These are phyloP conservation scores for Sminthopsis crassicaudata DNA, from an alignment of 2,113 vertebrate species.

Conservation along the genomic window DNA sequence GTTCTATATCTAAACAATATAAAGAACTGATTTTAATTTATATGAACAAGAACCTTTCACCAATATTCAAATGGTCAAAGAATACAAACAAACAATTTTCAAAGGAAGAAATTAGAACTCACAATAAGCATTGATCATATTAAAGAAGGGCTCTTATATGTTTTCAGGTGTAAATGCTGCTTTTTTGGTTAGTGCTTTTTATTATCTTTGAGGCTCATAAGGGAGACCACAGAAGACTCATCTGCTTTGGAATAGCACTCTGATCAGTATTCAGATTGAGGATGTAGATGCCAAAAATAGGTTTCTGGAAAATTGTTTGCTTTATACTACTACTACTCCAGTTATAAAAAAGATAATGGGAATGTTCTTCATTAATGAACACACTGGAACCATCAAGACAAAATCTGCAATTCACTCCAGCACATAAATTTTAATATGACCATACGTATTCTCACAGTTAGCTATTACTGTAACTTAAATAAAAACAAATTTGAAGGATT, in stretches of 20 bases:
- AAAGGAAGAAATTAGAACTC: not conserved
- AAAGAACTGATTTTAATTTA: not conserved
- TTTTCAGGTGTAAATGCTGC: not conserved
- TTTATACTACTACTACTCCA: slow-evolving; percentile 61
- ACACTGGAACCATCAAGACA: slow-evolving; percentile 54
- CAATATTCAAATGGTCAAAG: not conserved
- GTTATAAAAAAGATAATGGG: slow-evolving; percentile 73
- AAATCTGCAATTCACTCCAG: slow-evolving; percentile 49
- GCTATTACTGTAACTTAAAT: too few species aligned
- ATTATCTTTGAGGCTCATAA: not conserved
- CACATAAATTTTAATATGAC: not conserved
- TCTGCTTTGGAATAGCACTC: not conserved
- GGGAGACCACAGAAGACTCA: not conserved
- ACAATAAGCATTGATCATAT: not conserved
- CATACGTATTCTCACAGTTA: slow-evolving; percentile 46
- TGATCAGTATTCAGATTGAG: not conserved
- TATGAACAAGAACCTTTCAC: not conserved
- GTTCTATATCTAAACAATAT: not conserved
- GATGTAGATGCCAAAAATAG: slow-evolving; percentile 46
- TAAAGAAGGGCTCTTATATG: not conserved
- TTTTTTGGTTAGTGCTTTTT: not conserved
- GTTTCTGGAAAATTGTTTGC: slow-evolving; percentile 55
- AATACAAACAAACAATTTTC: not conserved
- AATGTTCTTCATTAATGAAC: slow-evolving; percentile 70
- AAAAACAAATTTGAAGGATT: too few species aligned